Evolutionary conservation across 2,888 invertebrate species (phyloP).

Genomic region (Argynnis bischoffii): DNA sequence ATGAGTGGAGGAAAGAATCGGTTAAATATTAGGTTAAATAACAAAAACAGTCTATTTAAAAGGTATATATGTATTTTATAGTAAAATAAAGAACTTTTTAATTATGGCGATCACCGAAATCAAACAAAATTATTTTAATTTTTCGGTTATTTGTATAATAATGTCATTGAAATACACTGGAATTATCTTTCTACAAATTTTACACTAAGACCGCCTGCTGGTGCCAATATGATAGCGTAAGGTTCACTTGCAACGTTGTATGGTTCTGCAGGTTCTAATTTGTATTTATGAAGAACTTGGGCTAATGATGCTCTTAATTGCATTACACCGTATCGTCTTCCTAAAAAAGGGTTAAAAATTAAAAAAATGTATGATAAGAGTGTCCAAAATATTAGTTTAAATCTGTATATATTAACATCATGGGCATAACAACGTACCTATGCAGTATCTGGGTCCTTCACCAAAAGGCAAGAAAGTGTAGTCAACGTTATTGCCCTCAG

Average conservation of each 20-base stretch:
- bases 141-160: no score
- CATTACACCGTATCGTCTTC: slow-evolving; percentile 68
- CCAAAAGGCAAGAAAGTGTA: slow-evolving; percentile 66
- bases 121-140: no score
- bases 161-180: no score
- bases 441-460: slow-evolving; percentile 64
- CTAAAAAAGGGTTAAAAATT: slow-evolving; percentile 45
- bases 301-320: slow-evolving; percentile 64
- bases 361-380: no score
- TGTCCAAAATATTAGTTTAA: not conserved
- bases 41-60: no score
- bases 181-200: slow-evolving; percentile 52
- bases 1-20: no score
- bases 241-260: slow-evolving; percentile 52
- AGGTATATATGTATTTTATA: no score
- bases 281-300: slow-evolving; percentile 56
- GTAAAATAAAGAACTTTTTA: no score
- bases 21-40: no score
- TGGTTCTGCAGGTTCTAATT: slow-evolving; percentile 50
- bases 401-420: not conserved
- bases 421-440: slow-evolving; percentile 38
- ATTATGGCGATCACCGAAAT: no score
- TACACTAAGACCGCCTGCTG: slow-evolving; percentile 53
- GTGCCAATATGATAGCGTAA: slow-evolving; percentile 54
- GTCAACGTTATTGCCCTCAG: slow-evolving; percentile 57